Base-by-base conservation (phyloP, 2,113 vertebrate genomes). In the Tichodroma muraria region DNA sequence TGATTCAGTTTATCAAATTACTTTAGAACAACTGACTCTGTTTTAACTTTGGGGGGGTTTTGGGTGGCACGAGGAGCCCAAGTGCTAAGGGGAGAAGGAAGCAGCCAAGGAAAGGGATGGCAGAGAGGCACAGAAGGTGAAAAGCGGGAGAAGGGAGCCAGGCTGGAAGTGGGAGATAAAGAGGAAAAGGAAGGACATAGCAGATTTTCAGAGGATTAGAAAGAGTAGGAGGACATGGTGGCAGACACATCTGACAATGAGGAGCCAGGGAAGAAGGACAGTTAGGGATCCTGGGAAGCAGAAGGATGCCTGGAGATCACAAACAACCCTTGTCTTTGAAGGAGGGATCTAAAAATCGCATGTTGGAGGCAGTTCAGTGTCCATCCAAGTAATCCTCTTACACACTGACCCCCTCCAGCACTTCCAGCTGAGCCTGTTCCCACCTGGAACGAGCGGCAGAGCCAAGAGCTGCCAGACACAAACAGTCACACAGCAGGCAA, bases 81-180 rank as follows among this genome's bases (percentile, higher is more conserved):
- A 4, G 5, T 10, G 33, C 14, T 3, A 8, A 17, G 0, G 3
- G 6, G 18, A 79, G 53, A 35, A 33, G 15, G 30, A 42, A 27
- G 3, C 0, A 2, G 35, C n/a, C 23, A 35, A 54, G 49, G 35
- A 30, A 40, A 66, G 65, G 42, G 52, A 4, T 21, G 33, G 63
- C 53, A 76, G 78, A 54, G 72, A 66, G 30, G 23, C 54, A 61
- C 16, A 27, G 54, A 16, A 30, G 23, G 33, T 13, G 38, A 9
- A 14, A 22, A 44, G 30, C 4, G 4, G 15, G 13, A 80, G 21
- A 49, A 44, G 21, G 25, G 24, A 65, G 54, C 3, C 2, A 1
- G 52, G n/a, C 30, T 13, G 38, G 68, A 38, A 21, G 5, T 6
- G 18, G 50, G 52, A 61, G 42, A 54, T 37, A 16, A 27, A 61